Conservation (phyloP, 2,888 invertebrate species). For the Netelia fuscicornis region DNA sequence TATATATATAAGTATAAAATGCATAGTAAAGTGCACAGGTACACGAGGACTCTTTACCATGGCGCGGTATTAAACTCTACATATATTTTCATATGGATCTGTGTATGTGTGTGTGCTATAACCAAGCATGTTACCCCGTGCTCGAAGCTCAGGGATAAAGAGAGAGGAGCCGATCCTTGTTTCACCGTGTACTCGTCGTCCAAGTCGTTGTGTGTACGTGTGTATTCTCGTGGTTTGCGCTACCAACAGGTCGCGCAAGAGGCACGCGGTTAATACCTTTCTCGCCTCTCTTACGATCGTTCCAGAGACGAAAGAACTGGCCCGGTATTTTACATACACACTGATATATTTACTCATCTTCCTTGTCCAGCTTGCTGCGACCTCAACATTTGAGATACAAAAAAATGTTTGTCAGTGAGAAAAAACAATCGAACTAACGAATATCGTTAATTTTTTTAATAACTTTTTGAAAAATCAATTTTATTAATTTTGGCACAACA, state of each 20-base stretch:
- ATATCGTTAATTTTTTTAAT: too few relatives aligned
- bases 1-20: slow-evolving; percentile 30
- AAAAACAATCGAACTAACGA: too few relatives aligned
- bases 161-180: slow-evolving; percentile 48
- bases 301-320: slow-evolving; percentile 42
- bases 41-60: slow-evolving; percentile 28
- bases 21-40: slow-evolving; percentile 51
- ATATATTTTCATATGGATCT: background rate
- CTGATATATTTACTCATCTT: background rate
- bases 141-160: slow-evolving; percentile 43
- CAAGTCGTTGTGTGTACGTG: slow-evolving; percentile 5
- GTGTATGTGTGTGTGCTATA: background rate
- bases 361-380: background rate
- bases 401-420: background rate
- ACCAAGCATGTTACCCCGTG: slow-evolving; percentile 38
- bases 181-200: slow-evolving; percentile 3
- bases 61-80: background rate
- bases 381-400: background rate
- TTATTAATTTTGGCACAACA: too few relatives aligned
- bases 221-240: slow-evolving; percentile 28
- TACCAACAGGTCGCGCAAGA: slow-evolving; percentile 36
- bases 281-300: slow-evolving; percentile 40
- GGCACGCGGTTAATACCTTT: slow-evolving; percentile 48
- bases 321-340: background rate
- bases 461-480: too few relatives aligned